Percentiles rank a stretch among this genome's conserved stretches.
These are phyloP conservation scores for Phenganax subtilis DNA, from an alignment of 92 coral and sea anemone species.

Conservation along the genomic window DNA sequence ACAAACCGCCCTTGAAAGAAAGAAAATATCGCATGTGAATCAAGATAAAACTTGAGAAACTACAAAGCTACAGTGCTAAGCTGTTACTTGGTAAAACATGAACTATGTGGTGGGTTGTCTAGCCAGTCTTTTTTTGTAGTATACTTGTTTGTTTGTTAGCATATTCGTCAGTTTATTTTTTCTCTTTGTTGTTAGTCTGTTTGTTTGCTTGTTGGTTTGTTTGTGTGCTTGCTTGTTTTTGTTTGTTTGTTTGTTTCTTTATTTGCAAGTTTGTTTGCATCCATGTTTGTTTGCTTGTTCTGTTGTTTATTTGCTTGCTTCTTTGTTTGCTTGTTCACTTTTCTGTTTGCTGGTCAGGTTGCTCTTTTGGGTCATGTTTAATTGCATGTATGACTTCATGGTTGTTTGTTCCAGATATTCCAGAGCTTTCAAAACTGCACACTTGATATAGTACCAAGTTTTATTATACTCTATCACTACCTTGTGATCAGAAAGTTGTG, in stretches of 20 bases:
- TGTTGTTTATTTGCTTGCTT: background rate
- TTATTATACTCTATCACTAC: constrained; percentile 32
- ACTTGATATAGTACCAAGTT: background rate
- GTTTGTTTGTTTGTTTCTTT: background rate
- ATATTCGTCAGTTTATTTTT: too few species aligned
- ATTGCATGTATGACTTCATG: too few species aligned
- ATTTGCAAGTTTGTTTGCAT: too few species aligned
- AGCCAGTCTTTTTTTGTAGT: background rate
- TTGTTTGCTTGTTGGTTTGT: too few species aligned
- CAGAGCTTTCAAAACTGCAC: too few species aligned
- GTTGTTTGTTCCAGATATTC: too few species aligned
- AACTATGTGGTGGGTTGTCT: too few species aligned
- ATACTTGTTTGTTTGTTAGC: too few species aligned
- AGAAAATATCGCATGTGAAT: background rate
- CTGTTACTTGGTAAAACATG: too few species aligned
- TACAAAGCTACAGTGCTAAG: too few species aligned
- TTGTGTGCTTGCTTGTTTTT: background rate
- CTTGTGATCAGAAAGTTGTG: constrained; percentile 77
- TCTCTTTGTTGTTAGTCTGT: background rate
- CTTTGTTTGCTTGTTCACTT: too few species aligned
- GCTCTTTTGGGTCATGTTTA: background rate
- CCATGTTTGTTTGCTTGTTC: background rate
- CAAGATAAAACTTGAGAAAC: too few species aligned
- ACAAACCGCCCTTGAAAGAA: constrained; percentile 73
- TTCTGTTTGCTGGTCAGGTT: background rate